These are phyloP conservation scores for Cyanoramphus novaezelandiae DNA, from an alignment of 2,113 vertebrate species.

Conservation along the genomic window DNA sequence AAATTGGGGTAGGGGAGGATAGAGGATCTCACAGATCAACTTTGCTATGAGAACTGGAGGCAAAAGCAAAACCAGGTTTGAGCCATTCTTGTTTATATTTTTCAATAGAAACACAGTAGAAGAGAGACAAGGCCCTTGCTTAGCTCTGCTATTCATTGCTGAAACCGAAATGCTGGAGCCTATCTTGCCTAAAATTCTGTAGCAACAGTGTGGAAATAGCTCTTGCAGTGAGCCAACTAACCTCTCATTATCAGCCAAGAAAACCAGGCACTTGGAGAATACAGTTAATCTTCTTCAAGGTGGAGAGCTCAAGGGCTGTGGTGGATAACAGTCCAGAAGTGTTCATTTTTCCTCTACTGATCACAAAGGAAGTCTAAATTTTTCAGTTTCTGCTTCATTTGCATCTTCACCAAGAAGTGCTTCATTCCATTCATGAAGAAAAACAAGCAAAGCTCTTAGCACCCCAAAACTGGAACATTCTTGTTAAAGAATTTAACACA, in stretches of 20 bases:
- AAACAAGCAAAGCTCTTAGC: neutral
- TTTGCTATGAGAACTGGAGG: neutral
- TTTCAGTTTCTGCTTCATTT: slow-evolving; percentile 2
- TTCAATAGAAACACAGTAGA: neutral
- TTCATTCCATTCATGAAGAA: slow-evolving; percentile 34
- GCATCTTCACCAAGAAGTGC: neutral
- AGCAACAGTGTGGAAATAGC: slow-evolving; percentile 2
- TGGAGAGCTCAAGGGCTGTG: neutral
- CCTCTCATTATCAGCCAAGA: neutral
- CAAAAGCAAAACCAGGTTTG: neutral
- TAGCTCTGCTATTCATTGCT: neutral
- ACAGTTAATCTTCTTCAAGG: slow-evolving; percentile 4
- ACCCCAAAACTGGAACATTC: neutral
- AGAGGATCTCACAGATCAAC: neutral
- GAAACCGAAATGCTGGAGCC: neutral
- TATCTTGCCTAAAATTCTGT: neutral
- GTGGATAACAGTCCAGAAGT: neutral
- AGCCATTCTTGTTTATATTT: neutral
- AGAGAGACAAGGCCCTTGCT: neutral
- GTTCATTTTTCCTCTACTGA: neutral
- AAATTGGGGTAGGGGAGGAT: rapidly evolving
- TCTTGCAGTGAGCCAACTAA: neutral
- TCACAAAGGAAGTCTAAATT: neutral
- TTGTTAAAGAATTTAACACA: slow-evolving; percentile 39
- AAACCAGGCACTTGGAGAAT: neutral